Conservation (phyloP, 2,888 invertebrate genomes). For the Belgica antarctica region DNA sequence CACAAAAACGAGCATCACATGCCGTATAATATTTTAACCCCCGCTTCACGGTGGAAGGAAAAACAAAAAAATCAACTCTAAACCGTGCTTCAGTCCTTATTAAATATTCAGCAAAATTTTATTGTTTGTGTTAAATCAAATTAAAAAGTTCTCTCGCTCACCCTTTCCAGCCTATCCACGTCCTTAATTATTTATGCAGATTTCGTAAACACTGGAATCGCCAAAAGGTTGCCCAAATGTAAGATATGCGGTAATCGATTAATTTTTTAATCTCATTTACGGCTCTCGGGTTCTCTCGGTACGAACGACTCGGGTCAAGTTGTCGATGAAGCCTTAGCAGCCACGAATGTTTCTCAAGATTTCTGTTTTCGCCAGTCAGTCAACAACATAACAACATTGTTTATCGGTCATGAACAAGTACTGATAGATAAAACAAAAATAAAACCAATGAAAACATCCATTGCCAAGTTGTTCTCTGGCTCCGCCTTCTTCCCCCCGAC, state of each 20-base stretch:
- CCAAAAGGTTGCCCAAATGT: slow-evolving; percentile 1
- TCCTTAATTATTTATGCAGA: background rate
- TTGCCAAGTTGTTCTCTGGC: slow-evolving; percentile 1
- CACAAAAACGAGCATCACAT: background rate
- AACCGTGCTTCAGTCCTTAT: slow-evolving; percentile 10
- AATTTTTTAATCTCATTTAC: slow-evolving; percentile 39
- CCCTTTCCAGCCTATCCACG: background rate
- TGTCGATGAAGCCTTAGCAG: slow-evolving; percentile 9
- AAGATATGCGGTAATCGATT: slow-evolving; percentile 41
- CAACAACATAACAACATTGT: background rate
- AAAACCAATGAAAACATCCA: slow-evolving; percentile 7
- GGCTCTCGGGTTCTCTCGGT: background rate
- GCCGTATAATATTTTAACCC: background rate
- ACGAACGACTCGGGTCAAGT: background rate
- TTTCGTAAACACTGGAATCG: background rate
- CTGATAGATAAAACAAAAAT: slow-evolving; percentile 6
- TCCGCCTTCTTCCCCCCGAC: slow-evolving; percentile 10
- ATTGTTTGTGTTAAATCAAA: slow-evolving; percentile 41
- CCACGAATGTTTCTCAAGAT: background rate
- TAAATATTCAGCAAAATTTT: slow-evolving; percentile 39
- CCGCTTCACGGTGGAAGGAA: background rate
- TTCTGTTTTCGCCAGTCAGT: background rate
- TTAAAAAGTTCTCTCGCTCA: slow-evolving; percentile 34
- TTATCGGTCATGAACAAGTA: background rate
- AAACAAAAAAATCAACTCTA: slow-evolving; percentile 3